Base-by-base conservation (phyloP, 92 coral and sea anemone genomes). In the Umimayanthus kanabou region DNA sequence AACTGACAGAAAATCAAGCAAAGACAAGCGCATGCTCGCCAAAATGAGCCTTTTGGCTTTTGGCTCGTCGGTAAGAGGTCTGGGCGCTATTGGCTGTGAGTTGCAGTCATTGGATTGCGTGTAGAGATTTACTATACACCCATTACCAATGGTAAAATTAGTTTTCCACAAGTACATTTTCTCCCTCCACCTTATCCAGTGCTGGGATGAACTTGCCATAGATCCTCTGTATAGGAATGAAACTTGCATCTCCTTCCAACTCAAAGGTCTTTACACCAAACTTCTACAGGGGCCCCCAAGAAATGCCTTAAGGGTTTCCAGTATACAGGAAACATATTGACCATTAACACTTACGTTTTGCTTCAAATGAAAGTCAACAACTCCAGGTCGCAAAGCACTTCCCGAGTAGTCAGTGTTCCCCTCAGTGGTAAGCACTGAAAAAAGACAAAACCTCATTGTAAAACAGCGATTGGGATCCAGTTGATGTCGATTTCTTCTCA, bases 181-280 rank as follows among this genome's bases (percentile, higher is more conserved):
- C 90, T 65, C 77, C 11, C 58, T 14, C 45, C 18, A 87, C 42
- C 2, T 23, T 77, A 4, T 87, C 90, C 25, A 61, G 28, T 40
- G 84, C 67, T n/a, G 90, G 90, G 4, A 87, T 53, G 33, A 79
- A 87, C 25, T 66, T 87, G 78, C 76, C 79, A 86, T 82, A 79
- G 26, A 92, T 81, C 57, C 94, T 89, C 73, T 94, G 88, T 22
- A 94, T 77, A 6, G 96, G 94, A 33, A 94, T 79, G 72, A 94
- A 94, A 29, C 39, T 88, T 49, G 96, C 93, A 9, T 73, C 86
- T 25, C 96, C 96, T 25, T 92, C 96, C 43, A 86, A 23, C 69
- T 92, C 93, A 81, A 90, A 90, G 70, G 69, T 75, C 80, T 23
- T 72, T 91, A 81, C 94, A 91, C 96, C 94, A 93, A 18, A 91